Conservation (phyloP, 35 echinoderm and acorn worm genomes). For the Anneissia japonica region DNA sequence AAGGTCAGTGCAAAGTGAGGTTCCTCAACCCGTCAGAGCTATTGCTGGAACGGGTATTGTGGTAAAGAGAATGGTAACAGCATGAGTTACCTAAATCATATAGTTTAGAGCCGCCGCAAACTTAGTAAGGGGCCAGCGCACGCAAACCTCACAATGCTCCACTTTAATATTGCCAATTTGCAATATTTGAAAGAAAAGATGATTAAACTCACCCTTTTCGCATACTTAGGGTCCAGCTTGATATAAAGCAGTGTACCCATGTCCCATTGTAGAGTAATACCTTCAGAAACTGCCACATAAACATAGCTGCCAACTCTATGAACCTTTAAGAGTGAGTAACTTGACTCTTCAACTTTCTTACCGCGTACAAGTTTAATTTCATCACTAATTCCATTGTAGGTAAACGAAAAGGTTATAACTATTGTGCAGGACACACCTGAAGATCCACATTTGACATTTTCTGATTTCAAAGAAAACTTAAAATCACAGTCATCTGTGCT, state of each 20-base stretch:
- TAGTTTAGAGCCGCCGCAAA: too few relatives aligned
- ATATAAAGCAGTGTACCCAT: conserved; percentile 61
- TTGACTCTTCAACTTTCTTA: neutral
- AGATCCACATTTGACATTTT: neutral
- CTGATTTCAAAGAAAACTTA: neutral
- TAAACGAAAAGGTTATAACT: neutral
- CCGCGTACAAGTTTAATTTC: neutral
- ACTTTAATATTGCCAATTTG: too few relatives aligned
- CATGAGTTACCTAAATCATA: too few relatives aligned
- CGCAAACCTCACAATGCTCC: too few relatives aligned
- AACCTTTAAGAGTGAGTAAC: neutral
- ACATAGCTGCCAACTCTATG: conserved; percentile 56
- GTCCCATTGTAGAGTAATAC: conserved; percentile 74
- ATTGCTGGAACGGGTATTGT: too few relatives aligned
- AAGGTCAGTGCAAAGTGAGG: too few relatives aligned
- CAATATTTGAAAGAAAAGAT: too few relatives aligned
- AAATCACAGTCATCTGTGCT: neutral
- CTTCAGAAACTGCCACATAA: conserved; percentile 53
- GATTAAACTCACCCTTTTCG: conserved; percentile 42
- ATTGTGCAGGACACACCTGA: neutral
- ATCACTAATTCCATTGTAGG: neutral
- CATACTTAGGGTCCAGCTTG: conserved; percentile 20
- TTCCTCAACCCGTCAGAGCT: too few relatives aligned
- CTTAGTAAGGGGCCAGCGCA: too few relatives aligned
- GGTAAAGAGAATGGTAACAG: too few relatives aligned